Percentiles rank a stretch among this genome's conserved stretches.
These are phyloP conservation scores for Eriosoma lanigerum DNA, from an alignment of 1,140 invertebrate species.

Conservation along the genomic window DNA sequence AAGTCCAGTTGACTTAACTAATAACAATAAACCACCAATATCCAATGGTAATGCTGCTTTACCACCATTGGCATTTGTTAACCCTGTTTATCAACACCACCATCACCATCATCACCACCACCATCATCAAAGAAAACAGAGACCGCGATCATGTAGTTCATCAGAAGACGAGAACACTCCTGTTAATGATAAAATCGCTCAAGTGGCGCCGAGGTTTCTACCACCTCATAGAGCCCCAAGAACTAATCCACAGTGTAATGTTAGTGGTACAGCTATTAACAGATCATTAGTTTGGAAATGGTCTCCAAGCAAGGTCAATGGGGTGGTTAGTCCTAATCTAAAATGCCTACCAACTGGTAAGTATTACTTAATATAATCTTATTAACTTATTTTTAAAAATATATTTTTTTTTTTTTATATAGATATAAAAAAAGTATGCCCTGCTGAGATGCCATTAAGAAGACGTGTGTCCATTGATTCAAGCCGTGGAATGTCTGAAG, in stretches of 20 bases:
- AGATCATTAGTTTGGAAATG: slow-evolving; percentile 52
- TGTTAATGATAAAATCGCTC: slow-evolving; percentile 33
- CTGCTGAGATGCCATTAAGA: slow-evolving; percentile 10
- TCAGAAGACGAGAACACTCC: slow-evolving; percentile 57
- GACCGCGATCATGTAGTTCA: slow-evolving; percentile 57
- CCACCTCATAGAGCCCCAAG: slow-evolving; percentile 54
- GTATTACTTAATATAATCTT: neutral
- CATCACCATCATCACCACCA: slow-evolving; percentile 60
- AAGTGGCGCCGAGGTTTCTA: slow-evolving; percentile 56
- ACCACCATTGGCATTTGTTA: slow-evolving; percentile 80
- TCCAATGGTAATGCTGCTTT: slow-evolving; percentile 53
- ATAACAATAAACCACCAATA: slow-evolving; percentile 54
- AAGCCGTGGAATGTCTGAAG: slow-evolving; percentile 45
- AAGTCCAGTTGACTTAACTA: slow-evolving; percentile 77
- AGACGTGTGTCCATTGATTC: slow-evolving; percentile 46
- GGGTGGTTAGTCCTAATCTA: slow-evolving; percentile 8
- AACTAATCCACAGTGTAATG: slow-evolving; percentile 56
- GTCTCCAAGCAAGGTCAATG: slow-evolving; percentile 40
- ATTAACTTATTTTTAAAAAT: no score
- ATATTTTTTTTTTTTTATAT: neutral
- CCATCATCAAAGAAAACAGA: slow-evolving; percentile 60
- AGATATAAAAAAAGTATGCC: slow-evolving; percentile 26
- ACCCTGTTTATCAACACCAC: slow-evolving; percentile 71
- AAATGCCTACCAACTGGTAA: slow-evolving; percentile 18
- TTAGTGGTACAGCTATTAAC: slow-evolving; percentile 31